Base-by-base conservation (phyloP, 2,888 invertebrate species). In the Globia sparganii region DNA sequence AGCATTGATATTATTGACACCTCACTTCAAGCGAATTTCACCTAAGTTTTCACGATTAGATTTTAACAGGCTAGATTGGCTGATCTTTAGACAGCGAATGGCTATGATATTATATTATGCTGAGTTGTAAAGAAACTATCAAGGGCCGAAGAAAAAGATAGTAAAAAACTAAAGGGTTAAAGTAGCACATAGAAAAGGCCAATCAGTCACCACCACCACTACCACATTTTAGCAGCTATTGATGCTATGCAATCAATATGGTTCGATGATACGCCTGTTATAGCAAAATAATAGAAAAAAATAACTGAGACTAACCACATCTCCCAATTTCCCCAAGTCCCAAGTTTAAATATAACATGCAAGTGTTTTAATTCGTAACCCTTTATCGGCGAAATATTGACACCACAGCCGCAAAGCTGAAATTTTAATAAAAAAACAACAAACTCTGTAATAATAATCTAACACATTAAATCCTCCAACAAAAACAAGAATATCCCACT, bases 401-500 rank as follows among this genome's bases (percentile, higher is more conserved):
- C 43, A 43, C 13, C 11, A 53, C 18, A 11, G 2, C 4, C 21
- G 34, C 15, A 28, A 66, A 31, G 1, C 9, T 28, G 6, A 25
- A 0, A 0, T 21, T 69, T 67, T 3, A 53, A 56, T n/a, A 25
- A 34, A 25, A 43, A 46, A 0, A 34, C 25, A 31, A 18, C 18
- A 40, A 66, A 43, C 43, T 46, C 40, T 25, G 2, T 34, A 64
- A 34, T 40, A 64, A 34, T 40, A 67, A 15, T 37, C 28, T 28
- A 67, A 74, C 75, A 69, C 53, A 82, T 75, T 67, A 78, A 86
- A 82, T 62, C 69, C 31, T 66, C 71, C 18, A 78, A 82, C 72
- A 82, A 75, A 91, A 94, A 94, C 93, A 94, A 92, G 92, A 91
- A 84, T 83, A 89, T 80, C 83, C 79, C 88, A 89, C 90, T 91